phyloP scores from a whole-genome alignment of 2,797 vertebrate species.

The Acipenser oxyrinchus region DNA sequence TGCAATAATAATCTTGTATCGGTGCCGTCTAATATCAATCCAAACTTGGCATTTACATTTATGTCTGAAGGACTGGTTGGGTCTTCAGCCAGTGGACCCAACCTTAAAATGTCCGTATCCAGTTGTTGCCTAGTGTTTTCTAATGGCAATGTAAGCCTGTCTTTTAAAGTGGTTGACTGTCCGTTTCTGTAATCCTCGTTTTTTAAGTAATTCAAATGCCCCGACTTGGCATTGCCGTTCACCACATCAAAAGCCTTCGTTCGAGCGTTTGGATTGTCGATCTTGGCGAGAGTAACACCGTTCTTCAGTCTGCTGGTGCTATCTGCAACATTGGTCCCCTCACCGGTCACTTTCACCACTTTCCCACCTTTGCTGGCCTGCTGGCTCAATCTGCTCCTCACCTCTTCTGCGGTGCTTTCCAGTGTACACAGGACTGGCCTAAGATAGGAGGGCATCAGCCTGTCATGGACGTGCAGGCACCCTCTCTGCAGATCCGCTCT shows the following conservation, averaged over 20 bases:
- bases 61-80: constrained; percentile 48
- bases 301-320: constrained; percentile 48
- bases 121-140: constrained; percentile 45
- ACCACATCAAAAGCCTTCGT: too few species aligned
- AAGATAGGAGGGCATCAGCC: constrained; percentile 58
- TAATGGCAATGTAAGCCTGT: constrained; percentile 57
- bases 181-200: constrained; percentile 34
- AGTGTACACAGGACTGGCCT: constrained; percentile 85
- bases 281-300: constrained; percentile 33
- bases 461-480: constrained; percentile 77
- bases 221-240: constrained; percentile 35
- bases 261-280: constrained; percentile 19
- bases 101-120: constrained; percentile 54
- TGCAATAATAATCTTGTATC: constrained; percentile 45
- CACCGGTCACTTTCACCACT: constrained; percentile 62
- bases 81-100: constrained; percentile 50
- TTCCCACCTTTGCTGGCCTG: constrained; percentile 58
- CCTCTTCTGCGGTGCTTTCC: constrained; percentile 82
- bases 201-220: constrained; percentile 38
- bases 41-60: constrained; percentile 34
- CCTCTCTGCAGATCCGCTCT: constrained; percentile 79
- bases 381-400: constrained; percentile 70
- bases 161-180: constrained; percentile 35
- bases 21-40: constrained; percentile 41
- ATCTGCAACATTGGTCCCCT: constrained; percentile 41